These are phyloP conservation scores for Scolopax bukidnonensis DNA, from an alignment of 2,797 vertebrate genomes.

Conservation along the genomic window DNA sequence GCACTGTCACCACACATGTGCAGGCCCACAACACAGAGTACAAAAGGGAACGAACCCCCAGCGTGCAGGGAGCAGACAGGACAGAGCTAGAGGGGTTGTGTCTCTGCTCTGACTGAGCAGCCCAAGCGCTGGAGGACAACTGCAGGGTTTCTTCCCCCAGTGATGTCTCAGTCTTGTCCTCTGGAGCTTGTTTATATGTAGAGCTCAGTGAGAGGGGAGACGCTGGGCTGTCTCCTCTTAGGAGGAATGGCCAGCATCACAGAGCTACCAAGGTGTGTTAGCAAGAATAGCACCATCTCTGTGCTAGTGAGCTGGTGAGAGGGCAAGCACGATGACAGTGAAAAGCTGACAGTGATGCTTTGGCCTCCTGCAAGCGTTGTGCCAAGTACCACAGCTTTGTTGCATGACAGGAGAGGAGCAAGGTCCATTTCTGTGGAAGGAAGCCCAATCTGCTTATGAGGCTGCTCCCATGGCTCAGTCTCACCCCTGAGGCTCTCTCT, in stretches of 20 bases:
- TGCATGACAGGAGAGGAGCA: background rate
- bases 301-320: background rate
- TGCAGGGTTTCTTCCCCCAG: background rate
- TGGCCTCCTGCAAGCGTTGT: background rate
- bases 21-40: conserved; percentile 11
- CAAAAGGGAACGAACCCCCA: background rate
- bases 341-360: background rate
- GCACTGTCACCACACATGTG: conserved; percentile 21
- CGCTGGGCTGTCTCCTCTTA: background rate
- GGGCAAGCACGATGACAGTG: background rate
- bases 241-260: background rate
- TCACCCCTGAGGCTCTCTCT: background rate
- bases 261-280: background rate
- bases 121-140: background rate
- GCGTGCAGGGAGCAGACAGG: background rate
- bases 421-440: background rate
- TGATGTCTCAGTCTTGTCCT: background rate
- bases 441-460: background rate
- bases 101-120: background rate
- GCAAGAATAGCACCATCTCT: background rate
- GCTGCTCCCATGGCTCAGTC: background rate
- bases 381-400: background rate
- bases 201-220: background rate
- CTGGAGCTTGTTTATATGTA: conserved; percentile 10
- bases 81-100: background rate